Conservation (phyloP, 1,140 invertebrate genomes). For the Leucophenga varia region DNA sequence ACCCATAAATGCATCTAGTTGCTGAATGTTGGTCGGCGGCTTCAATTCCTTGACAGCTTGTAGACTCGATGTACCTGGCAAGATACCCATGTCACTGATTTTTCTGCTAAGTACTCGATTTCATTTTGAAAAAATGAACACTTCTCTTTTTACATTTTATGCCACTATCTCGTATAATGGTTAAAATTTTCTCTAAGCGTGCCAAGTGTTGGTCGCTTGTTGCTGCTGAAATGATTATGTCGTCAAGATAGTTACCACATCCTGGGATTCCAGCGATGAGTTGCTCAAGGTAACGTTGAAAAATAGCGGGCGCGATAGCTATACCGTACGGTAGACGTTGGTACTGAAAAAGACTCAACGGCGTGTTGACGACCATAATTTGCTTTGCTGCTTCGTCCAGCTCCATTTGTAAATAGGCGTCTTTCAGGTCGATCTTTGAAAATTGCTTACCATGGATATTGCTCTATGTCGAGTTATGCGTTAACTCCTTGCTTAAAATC, state of each 20-base stretch:
- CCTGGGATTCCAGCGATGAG: slow-evolving; percentile 36
- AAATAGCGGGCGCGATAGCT: slow-evolving; percentile 8
- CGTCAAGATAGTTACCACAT: slow-evolving; percentile 47
- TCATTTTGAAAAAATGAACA: slow-evolving; percentile 25
- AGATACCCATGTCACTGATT: slow-evolving; percentile 28
- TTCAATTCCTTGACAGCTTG: slow-evolving; percentile 24
- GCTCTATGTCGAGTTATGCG: slow-evolving; percentile 10
- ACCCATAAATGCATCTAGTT: slow-evolving; percentile 37
- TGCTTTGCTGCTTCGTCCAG: slow-evolving; percentile 1
- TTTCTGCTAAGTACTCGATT: slow-evolving; percentile 35
- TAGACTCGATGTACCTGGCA: slow-evolving; percentile 14
- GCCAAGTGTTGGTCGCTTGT: slow-evolving; percentile 31
- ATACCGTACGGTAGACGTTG: slow-evolving; percentile 8
- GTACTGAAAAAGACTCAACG: slow-evolving; percentile 3
- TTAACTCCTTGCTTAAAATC: slow-evolving; percentile 8
- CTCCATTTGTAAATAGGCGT: too few relatives aligned
- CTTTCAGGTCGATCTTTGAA: slow-evolving; percentile 2
- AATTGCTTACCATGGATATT: slow-evolving; percentile 6
- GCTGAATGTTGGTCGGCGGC: slow-evolving; percentile 31
- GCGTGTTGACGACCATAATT: slow-evolving; percentile 8
- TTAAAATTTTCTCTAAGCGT: slow-evolving; percentile 33
- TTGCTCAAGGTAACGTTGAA: slow-evolving; percentile 11
- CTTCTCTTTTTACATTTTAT: slow-evolving; percentile 24
- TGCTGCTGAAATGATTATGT: slow-evolving; percentile 34
- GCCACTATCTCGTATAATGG: slow-evolving; percentile 12